Evolutionary conservation across 2,888 invertebrate genomes (phyloP).

Genomic region (Mimumesa dahlbomi): DNA sequence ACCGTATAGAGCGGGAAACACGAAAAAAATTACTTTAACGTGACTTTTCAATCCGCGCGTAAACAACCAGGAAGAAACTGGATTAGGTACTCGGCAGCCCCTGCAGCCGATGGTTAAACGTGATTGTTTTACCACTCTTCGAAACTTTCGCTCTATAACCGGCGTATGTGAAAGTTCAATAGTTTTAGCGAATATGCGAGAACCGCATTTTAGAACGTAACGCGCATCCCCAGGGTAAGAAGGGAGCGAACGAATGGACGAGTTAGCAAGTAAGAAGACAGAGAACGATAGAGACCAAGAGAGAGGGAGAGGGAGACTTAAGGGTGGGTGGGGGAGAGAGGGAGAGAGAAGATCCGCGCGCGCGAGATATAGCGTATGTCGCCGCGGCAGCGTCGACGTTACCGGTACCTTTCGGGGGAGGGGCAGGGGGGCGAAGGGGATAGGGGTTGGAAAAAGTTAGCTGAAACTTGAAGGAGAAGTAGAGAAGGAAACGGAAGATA

Average conservation of each 20-base stretch:
- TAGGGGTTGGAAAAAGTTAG: conserved; percentile 67
- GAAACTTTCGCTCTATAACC: conserved; percentile 22
- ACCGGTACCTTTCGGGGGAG: conserved; percentile 26
- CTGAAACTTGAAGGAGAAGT: conserved; percentile 67
- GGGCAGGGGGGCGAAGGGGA: too few species aligned
- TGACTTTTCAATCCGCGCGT: too few species aligned
- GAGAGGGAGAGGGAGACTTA: neutral
- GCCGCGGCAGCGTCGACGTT: conserved; percentile 53
- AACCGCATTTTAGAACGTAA: conserved; percentile 35
- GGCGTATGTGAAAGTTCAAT: conserved; percentile 7
- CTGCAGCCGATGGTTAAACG: conserved; percentile 6
- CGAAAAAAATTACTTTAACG: conserved; percentile 8
- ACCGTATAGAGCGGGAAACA: neutral
- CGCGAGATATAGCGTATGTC: conserved; percentile 57
- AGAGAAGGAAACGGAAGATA: conserved; percentile 52
- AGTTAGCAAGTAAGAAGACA: conserved; percentile 23
- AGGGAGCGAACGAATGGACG: conserved; percentile 21
- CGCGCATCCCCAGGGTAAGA: conserved; percentile 49
- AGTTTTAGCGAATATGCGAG: conserved; percentile 30
- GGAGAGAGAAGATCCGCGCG: conserved; percentile 38
- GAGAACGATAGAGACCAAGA: neutral
- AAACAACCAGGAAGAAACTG: conserved; percentile 5
- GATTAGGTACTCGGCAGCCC: conserved; percentile 5
- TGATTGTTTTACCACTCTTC: conserved; percentile 20
- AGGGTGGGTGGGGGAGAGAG: neutral